Base-by-base conservation (phyloP, 2,113 vertebrate genomes). In the Lamprologus tigripictilis region DNA sequence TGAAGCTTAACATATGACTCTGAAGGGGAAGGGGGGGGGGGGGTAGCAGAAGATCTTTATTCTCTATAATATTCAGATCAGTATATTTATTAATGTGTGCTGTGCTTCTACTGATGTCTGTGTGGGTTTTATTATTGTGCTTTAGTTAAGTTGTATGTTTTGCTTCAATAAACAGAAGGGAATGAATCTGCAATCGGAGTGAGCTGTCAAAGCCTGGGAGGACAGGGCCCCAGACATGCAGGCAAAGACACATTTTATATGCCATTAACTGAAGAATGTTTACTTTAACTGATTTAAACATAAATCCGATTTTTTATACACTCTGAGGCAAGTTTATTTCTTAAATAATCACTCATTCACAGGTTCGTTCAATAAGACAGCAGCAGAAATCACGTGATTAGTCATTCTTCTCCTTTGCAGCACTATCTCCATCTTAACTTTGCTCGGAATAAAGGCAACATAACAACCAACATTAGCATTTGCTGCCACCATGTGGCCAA, bases 401-500 rank as follows among this genome's bases (percentile, higher is more conserved):
- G 71, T 78, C 73, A 78, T 78, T n/a, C 73, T 51, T 78, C 73
- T 51, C 45, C 45, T 78, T 19, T 28, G 42, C 10, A 19, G 23
- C 23, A 19, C 21, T 5, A 47, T 4, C 26, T 78, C 45, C 45
- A 33, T 31, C 26, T 33, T 33, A 19, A 51, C 26, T 51, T 49
- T 51, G 10, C 16, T 78, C 16, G 40, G 10, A 51, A 78, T 33
- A 19, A 12, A n/a, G 45, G 26, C 23, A 31, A 31, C 16, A 6
- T 78, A 31, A 47, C 33, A 6, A 23, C 23, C 33, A 80, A 53
- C 66, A 55, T 86, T 4, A 54, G 51, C 88, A 61, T 93, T 81
- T 92, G 78, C 94, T 94, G 94, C 94, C 94, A 86, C 87, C 93
- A 4, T 83, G 88, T 95, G 95, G 83, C 23, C 42, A 71, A 61